Evolutionary conservation across 92 coral and sea anemone species (phyloP).

Genomic region (Porites cylindrica): DNA sequence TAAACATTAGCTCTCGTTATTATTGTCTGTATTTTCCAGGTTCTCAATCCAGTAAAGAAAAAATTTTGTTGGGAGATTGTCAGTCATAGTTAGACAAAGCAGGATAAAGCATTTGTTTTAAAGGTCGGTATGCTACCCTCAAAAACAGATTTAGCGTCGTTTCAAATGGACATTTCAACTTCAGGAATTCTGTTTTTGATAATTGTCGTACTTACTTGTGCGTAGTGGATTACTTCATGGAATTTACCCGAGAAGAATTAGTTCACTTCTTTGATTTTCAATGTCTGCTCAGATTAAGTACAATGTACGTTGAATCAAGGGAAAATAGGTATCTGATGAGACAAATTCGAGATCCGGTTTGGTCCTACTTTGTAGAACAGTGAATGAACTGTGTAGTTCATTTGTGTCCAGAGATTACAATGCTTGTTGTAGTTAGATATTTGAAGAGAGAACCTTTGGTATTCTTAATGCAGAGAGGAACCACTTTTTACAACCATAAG

Average conservation of each 20-base stretch:
- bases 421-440: slow-evolving; percentile 31
- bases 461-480: slow-evolving; percentile 23
- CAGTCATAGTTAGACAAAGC: no score
- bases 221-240: background rate
- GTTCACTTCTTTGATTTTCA: background rate
- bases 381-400: background rate
- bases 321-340: background rate
- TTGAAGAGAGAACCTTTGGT: slow-evolving; percentile 27
- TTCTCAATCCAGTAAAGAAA: no score
- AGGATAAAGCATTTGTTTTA: no score
- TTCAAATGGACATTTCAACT: background rate
- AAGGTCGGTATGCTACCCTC: background rate
- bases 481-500: slow-evolving; percentile 7
- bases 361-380: slow-evolving; percentile 19
- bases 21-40: no score
- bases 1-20: no score
- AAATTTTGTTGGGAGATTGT: no score
- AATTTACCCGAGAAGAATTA: background rate
- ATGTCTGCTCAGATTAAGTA: background rate
- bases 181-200: background rate
- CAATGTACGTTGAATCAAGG: background rate
- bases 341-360: slow-evolving; percentile 24
- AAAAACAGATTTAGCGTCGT: background rate
- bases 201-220: background rate
- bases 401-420: slow-evolving; percentile 15